Base-by-base conservation (phyloP, 2,888 invertebrate genomes). In the Drosophila picticornis region DNA sequence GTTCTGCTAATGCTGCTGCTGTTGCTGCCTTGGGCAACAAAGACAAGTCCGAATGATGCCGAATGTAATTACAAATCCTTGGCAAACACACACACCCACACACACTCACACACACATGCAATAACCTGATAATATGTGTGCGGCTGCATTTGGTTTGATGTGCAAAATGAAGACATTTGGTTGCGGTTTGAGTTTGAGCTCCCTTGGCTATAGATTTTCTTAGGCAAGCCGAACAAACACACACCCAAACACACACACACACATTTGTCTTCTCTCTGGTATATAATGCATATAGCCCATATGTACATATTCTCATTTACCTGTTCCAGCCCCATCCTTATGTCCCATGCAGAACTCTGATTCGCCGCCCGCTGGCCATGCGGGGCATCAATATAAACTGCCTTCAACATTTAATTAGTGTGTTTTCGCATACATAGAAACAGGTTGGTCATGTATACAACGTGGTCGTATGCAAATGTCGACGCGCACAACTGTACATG, bases 341-440 rank as follows among this genome's bases (percentile, higher is more conserved):
- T 56, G 36, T 2, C 55, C 13, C 11, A 46, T 46, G 46, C 38
- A 56, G 22, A 53, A 27, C 53, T 61, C 43, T 40, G 53, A 63
- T 29, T 38, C 55, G 77, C 62, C 72, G 80, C 72, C 84, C 81
- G 77, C 67, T 80, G 85, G 85, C 79, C 84, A 87, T 81, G 84
- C 71, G 75, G 78, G 73, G 85, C 77, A 88, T 84, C 85, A 86
- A 88, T 85, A 88, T 87, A 88, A 91, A 88, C 85, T 86, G 85
- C 91, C 90, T 90, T 90, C 88, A 90, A 90, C 91, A 91, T 91
- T 91, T 92, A 91, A 91, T 91, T 91, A 91, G 91, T 91, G 88
- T 92, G 88, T 86, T 90, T 88, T 86, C 81, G 74, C 85, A 86
- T 74, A 83, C 80, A 84, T 75, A 80, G 76, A 82, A 57, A 72